These are phyloP conservation scores for Phymatocera aterrima DNA, from an alignment of 2,888 invertebrate genomes.

Conservation along the genomic window DNA sequence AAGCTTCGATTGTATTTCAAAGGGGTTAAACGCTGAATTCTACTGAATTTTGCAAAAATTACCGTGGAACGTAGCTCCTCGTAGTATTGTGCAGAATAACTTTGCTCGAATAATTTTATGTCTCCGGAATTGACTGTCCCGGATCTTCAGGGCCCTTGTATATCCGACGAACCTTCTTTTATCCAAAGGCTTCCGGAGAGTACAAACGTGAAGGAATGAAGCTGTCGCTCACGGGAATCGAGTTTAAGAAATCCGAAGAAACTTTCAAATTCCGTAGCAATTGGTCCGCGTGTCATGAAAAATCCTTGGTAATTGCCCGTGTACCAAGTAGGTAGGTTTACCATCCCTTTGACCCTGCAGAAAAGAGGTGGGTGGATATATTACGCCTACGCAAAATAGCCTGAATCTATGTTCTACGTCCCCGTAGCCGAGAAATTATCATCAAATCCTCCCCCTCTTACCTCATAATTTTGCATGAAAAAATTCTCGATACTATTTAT, in stretches of 20 bases:
- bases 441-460: too few species aligned
- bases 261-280: slow-evolving; percentile 17
- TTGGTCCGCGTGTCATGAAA: slow-evolving; percentile 3
- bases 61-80: neutral
- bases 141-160: neutral
- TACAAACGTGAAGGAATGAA: slow-evolving; percentile 17
- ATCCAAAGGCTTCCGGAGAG: slow-evolving; percentile 18
- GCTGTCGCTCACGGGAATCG: slow-evolving; percentile 18
- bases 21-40: neutral
- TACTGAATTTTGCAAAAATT: neutral
- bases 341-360: neutral
- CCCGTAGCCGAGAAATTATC: neutral
- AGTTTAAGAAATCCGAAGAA: slow-evolving; percentile 17
- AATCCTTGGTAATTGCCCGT: slow-evolving; percentile 15
- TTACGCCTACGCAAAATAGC: neutral
- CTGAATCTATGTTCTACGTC: neutral
- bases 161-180: slow-evolving; percentile 7
- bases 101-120: slow-evolving; percentile 9
- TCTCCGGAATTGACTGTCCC: slow-evolving; percentile 1
- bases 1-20: neutral
- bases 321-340: neutral
- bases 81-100: neutral
- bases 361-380: neutral
- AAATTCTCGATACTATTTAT: too few species aligned
- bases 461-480: neutral